These are phyloP conservation scores for Perithous albicinctus DNA, from an alignment of 2,888 invertebrate species.

Conservation along the genomic window DNA sequence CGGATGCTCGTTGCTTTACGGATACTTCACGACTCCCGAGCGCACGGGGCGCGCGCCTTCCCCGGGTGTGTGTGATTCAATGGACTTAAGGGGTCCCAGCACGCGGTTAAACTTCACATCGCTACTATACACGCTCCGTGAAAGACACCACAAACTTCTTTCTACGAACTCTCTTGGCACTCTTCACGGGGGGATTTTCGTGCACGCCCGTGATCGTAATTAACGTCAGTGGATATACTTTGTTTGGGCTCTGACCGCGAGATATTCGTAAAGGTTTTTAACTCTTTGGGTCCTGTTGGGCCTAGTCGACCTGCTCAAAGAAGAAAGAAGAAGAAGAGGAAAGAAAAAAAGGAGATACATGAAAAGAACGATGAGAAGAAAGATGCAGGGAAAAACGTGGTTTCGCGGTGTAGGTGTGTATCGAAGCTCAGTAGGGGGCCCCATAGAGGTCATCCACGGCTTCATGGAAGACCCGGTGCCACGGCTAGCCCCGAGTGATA, in stretches of 20 bases:
- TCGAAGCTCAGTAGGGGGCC: constrained; percentile 27
- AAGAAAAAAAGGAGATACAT: constrained; percentile 30
- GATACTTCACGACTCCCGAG: constrained; percentile 51
- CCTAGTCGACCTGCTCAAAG: too few relatives aligned
- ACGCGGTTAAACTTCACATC: constrained; percentile 36
- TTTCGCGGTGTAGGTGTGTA: constrained; percentile 47
- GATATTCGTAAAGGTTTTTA: constrained; percentile 61
- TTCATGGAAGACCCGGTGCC: constrained; percentile 48
- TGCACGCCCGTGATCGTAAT: constrained; percentile 63
- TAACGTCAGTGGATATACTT: constrained; percentile 63
- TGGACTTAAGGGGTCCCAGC: constrained; percentile 49
- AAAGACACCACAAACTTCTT: constrained; percentile 28
- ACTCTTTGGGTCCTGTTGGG: constrained; percentile 42
- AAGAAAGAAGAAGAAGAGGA: constrained; percentile 17
- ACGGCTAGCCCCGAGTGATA: constrained; percentile 39
- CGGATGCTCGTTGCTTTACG: constrained; percentile 54
- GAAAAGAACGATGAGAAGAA: constrained; percentile 48
- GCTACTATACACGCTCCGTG: constrained; percentile 33
- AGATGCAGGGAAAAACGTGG: constrained; percentile 46
- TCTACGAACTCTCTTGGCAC: constrained; percentile 44
- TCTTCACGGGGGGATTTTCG: constrained; percentile 49
- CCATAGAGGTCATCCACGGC: constrained; percentile 55
- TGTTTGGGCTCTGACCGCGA: constrained; percentile 38
- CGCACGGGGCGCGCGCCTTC: constrained; percentile 5
- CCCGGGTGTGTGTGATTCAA: constrained; percentile 59